These are phyloP conservation scores for Crenichthys baileyi DNA, from an alignment of 2,797 vertebrate genomes.

Conservation along the genomic window DNA sequence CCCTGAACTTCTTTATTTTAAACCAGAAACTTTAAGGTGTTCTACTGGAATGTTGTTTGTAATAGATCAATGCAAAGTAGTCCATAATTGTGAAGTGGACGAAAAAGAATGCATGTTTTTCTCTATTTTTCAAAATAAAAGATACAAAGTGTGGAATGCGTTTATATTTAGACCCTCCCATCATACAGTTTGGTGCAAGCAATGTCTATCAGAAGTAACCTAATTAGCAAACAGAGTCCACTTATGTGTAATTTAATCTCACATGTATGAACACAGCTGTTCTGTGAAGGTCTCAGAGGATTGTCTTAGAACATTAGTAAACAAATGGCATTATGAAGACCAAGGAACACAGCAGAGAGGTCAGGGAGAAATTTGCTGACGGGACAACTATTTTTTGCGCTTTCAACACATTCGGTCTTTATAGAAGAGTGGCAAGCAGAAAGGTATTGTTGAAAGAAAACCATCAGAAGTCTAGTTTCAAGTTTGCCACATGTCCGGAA, in stretches of 20 bases:
- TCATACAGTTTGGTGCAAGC: not conserved
- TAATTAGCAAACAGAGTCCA: not conserved
- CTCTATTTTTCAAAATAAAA: not conserved
- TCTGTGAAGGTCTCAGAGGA: not conserved
- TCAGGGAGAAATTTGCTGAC: not conserved
- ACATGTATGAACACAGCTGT: not conserved
- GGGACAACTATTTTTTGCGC: not conserved
- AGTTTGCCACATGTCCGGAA: not conserved
- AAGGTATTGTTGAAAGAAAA: not conserved
- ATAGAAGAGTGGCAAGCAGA: not conserved
- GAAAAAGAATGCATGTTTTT: not conserved
- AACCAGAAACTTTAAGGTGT: not conserved
- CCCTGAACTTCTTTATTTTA: not conserved
- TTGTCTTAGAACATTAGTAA: too few relatives aligned
- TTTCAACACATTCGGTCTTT: not conserved
- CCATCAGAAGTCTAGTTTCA: not conserved
- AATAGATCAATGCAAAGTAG: not conserved
- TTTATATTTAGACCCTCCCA: not conserved
- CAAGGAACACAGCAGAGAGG: too few relatives aligned
- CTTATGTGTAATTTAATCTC: not conserved
- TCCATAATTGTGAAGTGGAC: not conserved
- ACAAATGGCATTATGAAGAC: too few relatives aligned
- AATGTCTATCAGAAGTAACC: not conserved
- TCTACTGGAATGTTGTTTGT: not conserved
- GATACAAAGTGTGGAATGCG: not conserved